These are phyloP conservation scores for Patella depressa DNA, from an alignment of 2,888 invertebrate species.

Conservation along the genomic window DNA sequence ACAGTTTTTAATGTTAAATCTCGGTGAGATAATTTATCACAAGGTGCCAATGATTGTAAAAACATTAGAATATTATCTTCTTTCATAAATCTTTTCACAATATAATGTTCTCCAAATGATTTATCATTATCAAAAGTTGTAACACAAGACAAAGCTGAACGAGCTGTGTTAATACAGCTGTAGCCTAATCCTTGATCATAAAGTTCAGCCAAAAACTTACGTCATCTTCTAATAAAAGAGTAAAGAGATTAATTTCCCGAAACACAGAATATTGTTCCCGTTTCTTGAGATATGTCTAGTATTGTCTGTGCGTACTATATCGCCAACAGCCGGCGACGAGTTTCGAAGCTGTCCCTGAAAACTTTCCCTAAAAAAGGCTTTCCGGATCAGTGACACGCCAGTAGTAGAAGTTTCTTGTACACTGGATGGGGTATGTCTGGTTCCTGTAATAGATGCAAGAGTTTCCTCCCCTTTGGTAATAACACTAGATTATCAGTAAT, in stretches of 20 bases:
- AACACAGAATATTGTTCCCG: slow-evolving; percentile 24
- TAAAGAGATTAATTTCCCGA: slow-evolving; percentile 19
- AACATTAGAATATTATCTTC: slow-evolving; percentile 13
- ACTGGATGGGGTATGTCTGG: slow-evolving; percentile 21
- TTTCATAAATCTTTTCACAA: slow-evolving; percentile 36
- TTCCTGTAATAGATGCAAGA: slow-evolving; percentile 9
- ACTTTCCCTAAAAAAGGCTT: slow-evolving; percentile 12
- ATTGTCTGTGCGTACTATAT: slow-evolving; percentile 16
- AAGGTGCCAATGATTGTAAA: slow-evolving; percentile 27
- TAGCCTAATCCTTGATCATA: slow-evolving; percentile 22
- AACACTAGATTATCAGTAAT: neutral
- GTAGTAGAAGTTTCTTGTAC: slow-evolving; percentile 11
- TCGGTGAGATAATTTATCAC: slow-evolving; percentile 25
- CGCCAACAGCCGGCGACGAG: slow-evolving; percentile 13
- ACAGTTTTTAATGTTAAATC: slow-evolving; percentile 27
- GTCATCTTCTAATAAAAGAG: slow-evolving; percentile 14
- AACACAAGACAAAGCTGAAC: slow-evolving; percentile 17
- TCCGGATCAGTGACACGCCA: slow-evolving; percentile 25
- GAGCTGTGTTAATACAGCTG: slow-evolving; percentile 21
- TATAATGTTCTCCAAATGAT: slow-evolving; percentile 17
- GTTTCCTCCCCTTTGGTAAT: slow-evolving; percentile 16
- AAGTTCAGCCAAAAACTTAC: slow-evolving; percentile 24
- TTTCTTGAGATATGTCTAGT: slow-evolving; percentile 18
- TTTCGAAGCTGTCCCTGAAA: slow-evolving; percentile 20
- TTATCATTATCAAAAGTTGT: neutral